These are phyloP conservation scores for Ashinkailepas kermadecensis DNA, from an alignment of 2,888 invertebrate genomes.

Conservation along the genomic window DNA sequence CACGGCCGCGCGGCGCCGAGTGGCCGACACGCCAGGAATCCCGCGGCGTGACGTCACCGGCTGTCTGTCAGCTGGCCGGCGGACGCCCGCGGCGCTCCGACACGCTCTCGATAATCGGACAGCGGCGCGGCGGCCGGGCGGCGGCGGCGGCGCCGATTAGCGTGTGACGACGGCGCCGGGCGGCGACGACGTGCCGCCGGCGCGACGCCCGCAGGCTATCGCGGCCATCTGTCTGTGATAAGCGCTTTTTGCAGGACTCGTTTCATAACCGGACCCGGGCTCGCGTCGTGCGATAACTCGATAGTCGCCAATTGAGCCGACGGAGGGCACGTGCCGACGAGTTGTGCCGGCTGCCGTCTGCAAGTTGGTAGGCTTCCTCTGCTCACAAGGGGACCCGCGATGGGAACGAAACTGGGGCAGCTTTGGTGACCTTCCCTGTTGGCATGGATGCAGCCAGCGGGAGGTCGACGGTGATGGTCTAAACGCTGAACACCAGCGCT, in stretches of 20 bases:
- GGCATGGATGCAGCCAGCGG: no score
- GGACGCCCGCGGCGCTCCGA: background rate
- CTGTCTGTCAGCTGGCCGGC: constrained; percentile 6
- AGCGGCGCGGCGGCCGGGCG: background rate
- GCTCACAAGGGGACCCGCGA: no score
- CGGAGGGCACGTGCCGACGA: no score
- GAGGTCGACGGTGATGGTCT: no score
- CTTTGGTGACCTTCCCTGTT: no score
- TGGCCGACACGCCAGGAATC: background rate
- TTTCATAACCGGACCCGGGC: background rate
- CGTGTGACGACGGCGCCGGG: background rate
- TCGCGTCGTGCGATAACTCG: background rate
- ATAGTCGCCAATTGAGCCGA: no score
- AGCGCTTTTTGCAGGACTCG: background rate
- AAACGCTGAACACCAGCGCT: no score
- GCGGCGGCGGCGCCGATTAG: background rate
- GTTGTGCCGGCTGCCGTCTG: no score
- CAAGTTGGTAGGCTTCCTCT: no score
- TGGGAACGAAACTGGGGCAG: no score
- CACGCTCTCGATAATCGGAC: background rate
- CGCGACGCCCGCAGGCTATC: background rate
- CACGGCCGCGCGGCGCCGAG: background rate
- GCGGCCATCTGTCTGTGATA: background rate
- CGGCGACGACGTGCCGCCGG: background rate
- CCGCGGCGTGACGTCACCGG: background rate